Base-by-base conservation (phyloP, 30 jellyfish, hydroid and myxozoan species). In the Hydra vulgaris region DNA sequence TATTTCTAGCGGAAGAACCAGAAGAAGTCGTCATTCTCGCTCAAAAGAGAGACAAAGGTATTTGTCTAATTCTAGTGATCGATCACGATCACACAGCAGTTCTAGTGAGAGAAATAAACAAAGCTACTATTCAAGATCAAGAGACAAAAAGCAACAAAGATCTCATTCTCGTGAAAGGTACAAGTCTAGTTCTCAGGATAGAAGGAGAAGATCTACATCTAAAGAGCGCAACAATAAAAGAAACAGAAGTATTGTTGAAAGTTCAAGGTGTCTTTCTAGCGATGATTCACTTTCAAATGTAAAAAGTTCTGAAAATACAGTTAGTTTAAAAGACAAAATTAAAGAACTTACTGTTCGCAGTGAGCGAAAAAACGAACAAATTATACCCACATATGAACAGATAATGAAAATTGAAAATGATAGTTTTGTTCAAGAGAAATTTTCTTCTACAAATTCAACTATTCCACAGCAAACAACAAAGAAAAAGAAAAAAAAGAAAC, bases 11-110 rank as follows among this genome's bases (percentile, higher is more conserved):
- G 85, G 68, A 22, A 26, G 85, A 78, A 22, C n/a, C 18, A 78
- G 25, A 61, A 25, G 77, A 69, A 54, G 77, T 21, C 26, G 23
- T 20, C 20, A 77, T n/a, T 78, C 85, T 20, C 85, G 85, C 16
- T 78, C 85, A 19, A 18, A 74, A 78, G 85, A 78, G 7, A 27
- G 85, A 16, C 52, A 69, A 23, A 54, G 54, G 68, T 52, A 74
- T 61, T 27, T 82, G 0, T 78, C 85, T 66, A 1, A 61, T 23
- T 66, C 61, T 53, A 17, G 85, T 52, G 61, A 54, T 78, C 76
- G 85, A 0, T 78, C 85, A 8, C 85, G 85, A 0, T 53, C 85
- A 61, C 26, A 74, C 17, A 78, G 85, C 23, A 78, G 40, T 66
- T 78, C 85, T n/a, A 24, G 61, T 54, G 85, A 78, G 17, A 26